Base-by-base conservation (phyloP, 2,113 vertebrate species). In the Fulmarus glacialis region DNA sequence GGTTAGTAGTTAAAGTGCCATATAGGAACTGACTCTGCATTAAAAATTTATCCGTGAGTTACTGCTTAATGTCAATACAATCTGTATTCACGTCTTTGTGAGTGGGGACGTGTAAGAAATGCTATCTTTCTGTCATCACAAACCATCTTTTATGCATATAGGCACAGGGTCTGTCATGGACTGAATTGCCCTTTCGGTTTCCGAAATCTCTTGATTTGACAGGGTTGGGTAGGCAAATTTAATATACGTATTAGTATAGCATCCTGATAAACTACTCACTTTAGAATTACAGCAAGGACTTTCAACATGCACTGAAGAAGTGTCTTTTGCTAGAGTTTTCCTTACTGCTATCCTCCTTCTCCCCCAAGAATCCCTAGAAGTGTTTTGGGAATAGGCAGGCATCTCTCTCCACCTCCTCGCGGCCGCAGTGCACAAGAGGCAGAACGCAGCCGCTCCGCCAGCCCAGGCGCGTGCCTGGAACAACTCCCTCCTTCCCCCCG, bases 381-480 rank as follows among this genome's bases (percentile, higher is more conserved):
- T 3, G 0, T 45, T 81, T 66, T 27, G 15, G 58, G 30, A 58
- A 19, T 12, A 60, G 27, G 6, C 11, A 10, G 19, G 6, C 12
- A 13, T 14, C 20, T 53, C 36, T 40, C n/a, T 30, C 42, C 5
- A 23, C 20, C 53, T 68, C 34, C 34, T 42, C 2, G 2, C 19
- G 38, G 29, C 14, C 2, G 4, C 40, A 55, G 19, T 1, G 6
- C 14, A 8, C 19, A 19, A 21, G 52, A 60, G 47, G 36, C 32
- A 63, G n/a, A 48, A 75, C 0, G 1, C 24, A 47, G 27, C 52
- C 0, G 0, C 42, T 50, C 23, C 9, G 7, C 4, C 34, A 20
- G 34, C 6, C 29, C 0, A 0, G 50, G 32, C 2, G 1, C 2
- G 0, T 26, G 8, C 27, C 63, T 59, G 32, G 36, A 59, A 43